Evolutionary conservation across 2,888 invertebrate genomes (phyloP).

Genomic region (Ichneumoninae sp.): DNA sequence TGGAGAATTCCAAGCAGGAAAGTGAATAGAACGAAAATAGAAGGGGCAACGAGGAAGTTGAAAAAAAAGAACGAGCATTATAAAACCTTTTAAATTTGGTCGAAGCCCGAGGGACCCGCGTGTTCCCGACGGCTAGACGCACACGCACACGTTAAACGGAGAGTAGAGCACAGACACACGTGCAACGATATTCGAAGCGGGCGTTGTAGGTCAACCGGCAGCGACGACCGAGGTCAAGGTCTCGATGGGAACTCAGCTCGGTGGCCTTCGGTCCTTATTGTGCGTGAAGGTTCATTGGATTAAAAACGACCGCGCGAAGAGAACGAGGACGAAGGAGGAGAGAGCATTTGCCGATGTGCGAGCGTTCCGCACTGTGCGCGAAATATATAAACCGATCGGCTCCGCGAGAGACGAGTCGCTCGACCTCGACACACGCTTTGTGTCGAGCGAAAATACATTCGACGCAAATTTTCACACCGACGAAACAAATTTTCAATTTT

Average conservation of each 20-base stretch:
- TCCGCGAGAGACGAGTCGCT: background rate
- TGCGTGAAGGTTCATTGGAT: slow-evolving; percentile 65
- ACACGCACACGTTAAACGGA: slow-evolving; percentile 1
- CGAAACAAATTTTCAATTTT: background rate
- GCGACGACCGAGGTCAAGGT: slow-evolving; percentile 80
- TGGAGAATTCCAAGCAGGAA: slow-evolving; percentile 35
- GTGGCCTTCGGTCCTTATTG: slow-evolving; percentile 65
- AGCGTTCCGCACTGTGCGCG: slow-evolving; percentile 6
- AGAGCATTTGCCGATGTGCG: slow-evolving; percentile 30
- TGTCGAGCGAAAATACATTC: background rate
- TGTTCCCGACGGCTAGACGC: slow-evolving; percentile 56
- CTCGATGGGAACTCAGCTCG: slow-evolving; percentile 72
- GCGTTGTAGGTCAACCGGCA: slow-evolving; percentile 80
- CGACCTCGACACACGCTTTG: slow-evolving; percentile 20
- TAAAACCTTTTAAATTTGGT: slow-evolving; percentile 72
- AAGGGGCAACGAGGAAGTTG: slow-evolving; percentile 19
- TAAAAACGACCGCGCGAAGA: slow-evolving; percentile 39
- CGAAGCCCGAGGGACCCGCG: slow-evolving; percentile 55
- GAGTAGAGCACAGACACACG: slow-evolving; percentile 45
- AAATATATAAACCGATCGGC: slow-evolving; percentile 5
- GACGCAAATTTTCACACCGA: background rate
- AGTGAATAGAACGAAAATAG: slow-evolving; percentile 33
- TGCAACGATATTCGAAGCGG: slow-evolving; percentile 69
- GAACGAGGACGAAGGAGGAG: slow-evolving; percentile 11
- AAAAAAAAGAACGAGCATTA: slow-evolving; percentile 64